These are phyloP conservation scores for Pandemis corylana DNA, from an alignment of 2,888 invertebrate species.

Conservation along the genomic window DNA sequence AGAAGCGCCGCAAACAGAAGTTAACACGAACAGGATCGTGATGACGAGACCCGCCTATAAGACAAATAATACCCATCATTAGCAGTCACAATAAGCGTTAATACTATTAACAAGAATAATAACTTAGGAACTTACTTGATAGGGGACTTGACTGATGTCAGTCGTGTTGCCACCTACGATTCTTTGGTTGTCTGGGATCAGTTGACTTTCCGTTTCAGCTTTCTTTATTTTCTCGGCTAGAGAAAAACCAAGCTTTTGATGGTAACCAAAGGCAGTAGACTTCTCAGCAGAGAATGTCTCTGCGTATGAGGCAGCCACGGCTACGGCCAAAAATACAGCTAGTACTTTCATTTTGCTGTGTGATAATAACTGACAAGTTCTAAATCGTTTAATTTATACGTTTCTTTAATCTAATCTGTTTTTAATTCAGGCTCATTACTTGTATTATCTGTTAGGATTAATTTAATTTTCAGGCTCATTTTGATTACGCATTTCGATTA, in stretches of 20 bases:
- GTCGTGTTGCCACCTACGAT: slow-evolving; percentile 54
- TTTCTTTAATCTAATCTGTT: slow-evolving; percentile 17
- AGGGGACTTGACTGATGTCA: slow-evolving; percentile 51
- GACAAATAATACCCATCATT: neutral
- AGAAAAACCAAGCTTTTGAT: slow-evolving; percentile 53
- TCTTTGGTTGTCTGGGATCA: slow-evolving; percentile 45
- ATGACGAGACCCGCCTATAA: slow-evolving; percentile 56
- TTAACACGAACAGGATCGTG: slow-evolving; percentile 45
- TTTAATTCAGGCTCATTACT: slow-evolving; percentile 2
- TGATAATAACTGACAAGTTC: slow-evolving; percentile 41
- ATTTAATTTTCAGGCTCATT: slow-evolving; percentile 23
- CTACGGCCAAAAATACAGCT: slow-evolving; percentile 43
- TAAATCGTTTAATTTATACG: slow-evolving; percentile 29
- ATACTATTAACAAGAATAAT: neutral
- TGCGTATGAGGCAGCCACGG: slow-evolving; percentile 43
- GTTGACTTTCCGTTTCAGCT: slow-evolving; percentile 50
- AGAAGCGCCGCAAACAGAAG: slow-evolving; percentile 64
- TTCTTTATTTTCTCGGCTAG: slow-evolving; percentile 54
- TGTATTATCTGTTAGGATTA: slow-evolving; percentile 2
- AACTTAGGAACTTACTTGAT: slow-evolving; percentile 51
- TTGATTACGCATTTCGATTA: slow-evolving; percentile 18
- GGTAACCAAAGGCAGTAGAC: slow-evolving; percentile 54
- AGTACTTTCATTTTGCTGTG: slow-evolving; percentile 48
- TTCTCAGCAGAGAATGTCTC: slow-evolving; percentile 40
- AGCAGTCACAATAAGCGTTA: neutral